phyloP scores from a whole-genome alignment of 2,113 vertebrate genomes.

The Carassius auratus region DNA sequence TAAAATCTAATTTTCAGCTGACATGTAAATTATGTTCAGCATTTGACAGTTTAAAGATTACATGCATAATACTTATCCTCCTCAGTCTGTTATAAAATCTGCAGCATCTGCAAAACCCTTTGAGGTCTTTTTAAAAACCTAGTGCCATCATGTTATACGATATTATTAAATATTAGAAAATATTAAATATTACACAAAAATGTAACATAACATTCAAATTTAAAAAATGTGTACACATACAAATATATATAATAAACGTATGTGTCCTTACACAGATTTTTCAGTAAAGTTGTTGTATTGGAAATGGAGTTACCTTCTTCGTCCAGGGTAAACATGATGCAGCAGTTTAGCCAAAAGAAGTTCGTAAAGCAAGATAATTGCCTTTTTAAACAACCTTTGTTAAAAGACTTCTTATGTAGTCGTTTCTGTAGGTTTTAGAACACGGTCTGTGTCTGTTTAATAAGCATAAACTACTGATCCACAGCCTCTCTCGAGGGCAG shows the following conservation, averaged over 20 bases:
- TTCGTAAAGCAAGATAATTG: not conserved
- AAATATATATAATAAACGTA: not conserved
- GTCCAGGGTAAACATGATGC: not conserved
- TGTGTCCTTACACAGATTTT: not conserved
- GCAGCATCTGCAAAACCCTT: conserved; percentile 3
- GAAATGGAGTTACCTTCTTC: not conserved
- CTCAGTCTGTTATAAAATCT: conserved; percentile 1
- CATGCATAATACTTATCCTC: conserved; percentile 19
- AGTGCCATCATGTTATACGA: not conserved
- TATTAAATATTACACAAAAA: not conserved
- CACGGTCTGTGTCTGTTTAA: not conserved
- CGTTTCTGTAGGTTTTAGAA: not conserved
- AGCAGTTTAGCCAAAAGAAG: not conserved
- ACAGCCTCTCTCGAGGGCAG: conserved; percentile 5
- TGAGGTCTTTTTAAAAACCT: not conserved
- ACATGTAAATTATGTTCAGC: conserved; percentile 22
- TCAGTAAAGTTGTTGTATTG: not conserved
- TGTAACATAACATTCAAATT: not conserved
- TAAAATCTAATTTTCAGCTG: not conserved
- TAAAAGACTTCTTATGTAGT: not conserved
- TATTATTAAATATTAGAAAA: not conserved
- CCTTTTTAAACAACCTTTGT: conserved; percentile 1
- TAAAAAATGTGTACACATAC: not conserved
- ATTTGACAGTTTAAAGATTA: conserved; percentile 41
- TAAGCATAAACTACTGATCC: conserved; percentile 6